phyloP scores from a whole-genome alignment of 2,888 invertebrate species.

The Acronicta aceris region DNA sequence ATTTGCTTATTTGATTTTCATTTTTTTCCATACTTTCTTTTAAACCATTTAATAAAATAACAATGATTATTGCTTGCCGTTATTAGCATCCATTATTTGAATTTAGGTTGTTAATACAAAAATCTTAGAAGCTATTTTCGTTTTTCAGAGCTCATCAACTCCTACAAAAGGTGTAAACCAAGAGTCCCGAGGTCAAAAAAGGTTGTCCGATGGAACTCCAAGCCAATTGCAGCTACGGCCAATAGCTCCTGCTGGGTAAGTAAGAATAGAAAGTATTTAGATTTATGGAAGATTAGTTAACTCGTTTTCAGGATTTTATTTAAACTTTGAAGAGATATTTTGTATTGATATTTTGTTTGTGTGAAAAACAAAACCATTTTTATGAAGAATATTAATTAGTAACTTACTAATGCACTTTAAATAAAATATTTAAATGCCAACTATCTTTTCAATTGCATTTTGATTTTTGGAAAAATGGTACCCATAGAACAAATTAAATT shows the following conservation, averaged over 20 bases:
- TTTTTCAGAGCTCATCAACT: conserved; percentile 75
- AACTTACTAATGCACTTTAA: background rate
- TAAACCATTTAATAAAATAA: conserved; percentile 17
- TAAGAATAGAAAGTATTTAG: conserved; percentile 12
- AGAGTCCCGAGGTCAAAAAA: conserved; percentile 81
- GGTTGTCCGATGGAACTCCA: conserved; percentile 83
- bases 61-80: conserved; percentile 32
- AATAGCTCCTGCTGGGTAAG: conserved; percentile 86
- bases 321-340: conserved; percentile 23
- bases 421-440: conserved; percentile 8
- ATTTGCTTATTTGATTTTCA: conserved; percentile 37
- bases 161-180: conserved; percentile 77
- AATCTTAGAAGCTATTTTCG: background rate
- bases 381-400: too few species aligned
- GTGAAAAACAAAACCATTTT: too few species aligned
- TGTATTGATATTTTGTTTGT: background rate
- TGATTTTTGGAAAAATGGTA: conserved; percentile 21
- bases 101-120: background rate
- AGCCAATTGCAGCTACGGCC: conserved; percentile 83
- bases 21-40: conserved; percentile 12
- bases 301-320: conserved; percentile 24
- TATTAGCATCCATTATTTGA: conserved; percentile 6
- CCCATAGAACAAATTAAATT: background rate
- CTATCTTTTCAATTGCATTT: conserved; percentile 21
- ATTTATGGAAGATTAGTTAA: background rate